Percentiles rank a stretch among this genome's conserved stretches.
phyloP scores from a whole-genome alignment of 2,113 vertebrate species.

The Macroglossus sobrinus region DNA sequence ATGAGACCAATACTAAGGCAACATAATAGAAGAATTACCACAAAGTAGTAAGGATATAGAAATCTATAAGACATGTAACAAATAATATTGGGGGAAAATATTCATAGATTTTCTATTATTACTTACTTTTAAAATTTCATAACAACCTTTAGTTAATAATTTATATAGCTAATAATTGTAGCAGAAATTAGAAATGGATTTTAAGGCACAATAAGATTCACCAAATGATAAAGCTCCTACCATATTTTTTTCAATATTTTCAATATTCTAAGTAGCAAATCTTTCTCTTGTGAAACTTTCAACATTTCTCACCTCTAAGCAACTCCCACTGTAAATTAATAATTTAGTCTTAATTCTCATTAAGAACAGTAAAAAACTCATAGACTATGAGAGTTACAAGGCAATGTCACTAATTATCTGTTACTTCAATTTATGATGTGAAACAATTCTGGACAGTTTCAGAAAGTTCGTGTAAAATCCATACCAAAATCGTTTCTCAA shows the following conservation, averaged over 20 bases:
- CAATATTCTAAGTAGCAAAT: conserved; percentile 36
- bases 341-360: conserved; percentile 65
- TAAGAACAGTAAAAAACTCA: conserved; percentile 45
- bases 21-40: neutral
- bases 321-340: conserved; percentile 57
- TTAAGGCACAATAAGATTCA: neutral
- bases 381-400: neutral
- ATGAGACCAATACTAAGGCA: neutral
- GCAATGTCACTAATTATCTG: conserved; percentile 45
- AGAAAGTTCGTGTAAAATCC: neutral
- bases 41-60: neutral
- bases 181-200: neutral
- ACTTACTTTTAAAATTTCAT: neutral
- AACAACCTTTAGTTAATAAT: neutral
- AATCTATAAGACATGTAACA: neutral
- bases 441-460: neutral
- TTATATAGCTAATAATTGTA: neutral
- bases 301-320: conserved; percentile 34
- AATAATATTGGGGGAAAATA: neutral
- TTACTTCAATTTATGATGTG: neutral
- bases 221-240: neutral
- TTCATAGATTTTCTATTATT: neutral
- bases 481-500: neutral
- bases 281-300: conserved; percentile 46
- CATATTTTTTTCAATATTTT: neutral